Base-by-base conservation (phyloP, 2,113 vertebrate genomes). In the Accipiter virgatus region DNA sequence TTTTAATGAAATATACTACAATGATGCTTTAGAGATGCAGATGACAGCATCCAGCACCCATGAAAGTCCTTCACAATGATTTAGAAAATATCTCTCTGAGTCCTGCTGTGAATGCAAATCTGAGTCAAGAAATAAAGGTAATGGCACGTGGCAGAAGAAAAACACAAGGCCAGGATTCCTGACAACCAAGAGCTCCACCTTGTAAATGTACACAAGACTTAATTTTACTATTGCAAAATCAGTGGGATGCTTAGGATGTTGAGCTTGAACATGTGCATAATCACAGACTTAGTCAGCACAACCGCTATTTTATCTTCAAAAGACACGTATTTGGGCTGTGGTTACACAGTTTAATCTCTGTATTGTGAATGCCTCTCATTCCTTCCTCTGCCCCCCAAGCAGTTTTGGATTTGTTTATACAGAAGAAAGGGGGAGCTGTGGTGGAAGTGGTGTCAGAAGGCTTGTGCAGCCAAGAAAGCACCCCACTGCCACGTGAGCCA, bases 301-400 rank as follows among this genome's bases (percentile, higher is more conserved):
- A 42, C 32, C 67, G 58, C 59, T 88, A 9, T 71, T 90, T 63
- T 47, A 16, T 47, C 81, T 92, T 82, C 66, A 67, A 68, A 91
- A 65, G 50, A 45, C 11, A 22, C 0, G 0, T 47, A 19, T 75
- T 79, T 59, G 79, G 38, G n/a, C 34, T 92, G 66, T 86, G 65
- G 56, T 87, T 74, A 38, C 65, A n/a, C 42, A 25, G 45, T 50
- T 93, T 87, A 42, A 47, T 70, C 84, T 84, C 58, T 65, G 27
- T 45, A 22, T 55, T 50, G n/a, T 74, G 63, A 68, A 78, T 42
- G 23, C 32, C 11, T 82, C 62, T 52, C 4, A 1, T 87, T 47
- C n/a, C 52, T 84, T 93, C 63, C 40, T 73, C 52, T 73, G 56
- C 11, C 7, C 3, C 3, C 2, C 3, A 0, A 1, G 1, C 10